Base-by-base conservation (phyloP, 2,113 vertebrate species). In the Nannospalax galili region DNA sequence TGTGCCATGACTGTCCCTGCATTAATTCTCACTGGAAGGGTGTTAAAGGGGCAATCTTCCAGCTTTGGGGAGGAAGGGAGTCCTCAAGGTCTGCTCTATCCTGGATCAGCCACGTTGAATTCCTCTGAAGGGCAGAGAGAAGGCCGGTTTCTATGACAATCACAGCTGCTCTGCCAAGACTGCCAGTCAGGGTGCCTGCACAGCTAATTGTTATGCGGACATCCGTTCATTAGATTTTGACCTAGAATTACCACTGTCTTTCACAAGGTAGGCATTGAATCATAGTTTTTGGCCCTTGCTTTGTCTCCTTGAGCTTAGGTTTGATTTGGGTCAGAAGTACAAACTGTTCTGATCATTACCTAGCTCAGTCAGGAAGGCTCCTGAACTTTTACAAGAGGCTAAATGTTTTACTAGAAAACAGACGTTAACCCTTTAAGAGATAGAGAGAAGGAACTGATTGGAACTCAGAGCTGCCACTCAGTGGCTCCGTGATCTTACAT, bases 71-170 rank as follows among this genome's bases (percentile, higher is more conserved):
- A 45, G 32, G 86, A 91, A 40, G n/a, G 40, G 32, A 9, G n/a
- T 67, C 70, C 56, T 45, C 7, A 19, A 19, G 84, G 80, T 64
- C 42, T 1, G 22, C 73, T 56, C 32, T 4, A 3, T 74, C 87
- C 73, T 81, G 58, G 80, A 78, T 70, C 74, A 70, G 89, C 62
- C 42, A 52, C 45, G 56, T 84, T 72, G 90, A 92, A 95, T 88
- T 94, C 94, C 80, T 84, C 77, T 70, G 81, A 1, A 26, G 84
- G 65, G 62, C 92, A 74, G 37, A 94, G 42, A 81, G 78, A 52
- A 87, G 79, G 62, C 75, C 37, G 22, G 95, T 97, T 97, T 96
- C 96, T 93, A 97, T 97, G 97, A 92, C 95, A 3, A 96, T 74
- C 67, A 45, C 67, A 80, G 94, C 72, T 42, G 93, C 48, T 95